A percentile compares a stretch with the other conserved stretches of the same genome.
phyloP scores from a whole-genome alignment of 2,113 vertebrate species.

The Apaloderma vittatum region DNA sequence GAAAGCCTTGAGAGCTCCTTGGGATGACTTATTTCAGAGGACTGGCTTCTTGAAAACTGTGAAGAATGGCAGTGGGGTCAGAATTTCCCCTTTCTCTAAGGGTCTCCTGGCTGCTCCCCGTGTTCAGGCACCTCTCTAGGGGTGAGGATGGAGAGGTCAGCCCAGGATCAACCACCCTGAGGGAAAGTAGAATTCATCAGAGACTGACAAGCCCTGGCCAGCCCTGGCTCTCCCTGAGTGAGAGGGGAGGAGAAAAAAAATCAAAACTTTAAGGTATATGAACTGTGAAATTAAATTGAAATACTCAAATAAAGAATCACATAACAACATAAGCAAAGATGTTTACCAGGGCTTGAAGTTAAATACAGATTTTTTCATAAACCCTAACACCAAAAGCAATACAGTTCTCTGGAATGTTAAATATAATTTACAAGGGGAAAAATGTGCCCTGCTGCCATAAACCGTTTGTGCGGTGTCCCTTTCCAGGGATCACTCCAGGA shows the following conservation, averaged over 20 bases:
- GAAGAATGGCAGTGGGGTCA: background rate
- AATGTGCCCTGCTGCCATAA: constrained; percentile 47
- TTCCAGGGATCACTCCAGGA: background rate
- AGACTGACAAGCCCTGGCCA: background rate
- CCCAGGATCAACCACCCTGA: background rate
- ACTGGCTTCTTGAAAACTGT: background rate
- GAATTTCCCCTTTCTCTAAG: background rate
- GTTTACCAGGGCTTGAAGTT: constrained; percentile 88
- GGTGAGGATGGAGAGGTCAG: background rate
- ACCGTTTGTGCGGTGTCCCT: background rate
- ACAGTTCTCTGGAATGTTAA: constrained; percentile 84
- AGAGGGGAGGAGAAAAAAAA: constrained; percentile 39
- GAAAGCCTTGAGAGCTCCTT: background rate
- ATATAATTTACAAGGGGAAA: constrained; percentile 79
- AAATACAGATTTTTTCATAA: constrained; percentile 86
- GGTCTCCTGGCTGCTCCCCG: background rate
- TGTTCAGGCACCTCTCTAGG: background rate
- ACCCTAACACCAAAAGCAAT: constrained; percentile 78
- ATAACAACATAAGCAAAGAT: constrained; percentile 84
- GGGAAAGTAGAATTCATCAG: background rate
- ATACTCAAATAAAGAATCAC: constrained; percentile 84
- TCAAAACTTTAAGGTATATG: constrained; percentile 86
- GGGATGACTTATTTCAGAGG: background rate
- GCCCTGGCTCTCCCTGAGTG: constrained; percentile 23
- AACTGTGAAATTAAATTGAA: constrained; percentile 87